Percentiles rank a stretch among this genome's conserved stretches.
Evolutionary conservation across 2,113 vertebrate species (phyloP).

Genomic region (Mungos mungo): DNA sequence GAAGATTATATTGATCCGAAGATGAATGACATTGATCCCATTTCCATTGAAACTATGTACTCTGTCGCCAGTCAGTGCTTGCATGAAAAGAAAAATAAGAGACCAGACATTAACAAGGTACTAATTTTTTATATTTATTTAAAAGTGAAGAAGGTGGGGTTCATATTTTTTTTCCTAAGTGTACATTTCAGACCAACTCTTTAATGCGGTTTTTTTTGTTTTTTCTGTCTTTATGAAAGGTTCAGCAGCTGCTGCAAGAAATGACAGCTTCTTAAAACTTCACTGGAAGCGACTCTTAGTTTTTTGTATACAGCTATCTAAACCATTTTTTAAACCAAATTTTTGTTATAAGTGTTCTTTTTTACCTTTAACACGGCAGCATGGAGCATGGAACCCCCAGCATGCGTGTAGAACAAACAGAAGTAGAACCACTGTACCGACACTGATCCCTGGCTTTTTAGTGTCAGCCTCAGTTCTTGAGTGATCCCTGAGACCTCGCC

Average conservation of each 20-base stretch:
- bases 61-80: conserved; percentile 90
- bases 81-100: conserved; percentile 91
- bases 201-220: background rate
- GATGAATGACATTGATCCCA: conserved; percentile 87
- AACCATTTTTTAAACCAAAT: background rate
- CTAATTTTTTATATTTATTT: background rate
- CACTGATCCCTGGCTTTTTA: background rate
- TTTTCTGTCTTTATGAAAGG: conserved; percentile 77
- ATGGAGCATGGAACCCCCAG: background rate
- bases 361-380: background rate
- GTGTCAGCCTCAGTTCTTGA: background rate
- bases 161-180: background rate
- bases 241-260: conserved; percentile 84
- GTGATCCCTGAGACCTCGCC: background rate
- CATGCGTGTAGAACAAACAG: background rate
- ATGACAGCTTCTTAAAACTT: conserved; percentile 44
- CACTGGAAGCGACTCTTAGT: background rate
- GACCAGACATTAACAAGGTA: conserved; percentile 92
- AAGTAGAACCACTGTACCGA: background rate
- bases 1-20: conserved; percentile 91
- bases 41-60: conserved; percentile 88
- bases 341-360: conserved; percentile 23
- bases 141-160: background rate
- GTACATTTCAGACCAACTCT: background rate
- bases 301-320: background rate